These are phyloP conservation scores for Cynopterus brachyotis DNA, from an alignment of 2,113 vertebrate genomes.

Conservation along the genomic window DNA sequence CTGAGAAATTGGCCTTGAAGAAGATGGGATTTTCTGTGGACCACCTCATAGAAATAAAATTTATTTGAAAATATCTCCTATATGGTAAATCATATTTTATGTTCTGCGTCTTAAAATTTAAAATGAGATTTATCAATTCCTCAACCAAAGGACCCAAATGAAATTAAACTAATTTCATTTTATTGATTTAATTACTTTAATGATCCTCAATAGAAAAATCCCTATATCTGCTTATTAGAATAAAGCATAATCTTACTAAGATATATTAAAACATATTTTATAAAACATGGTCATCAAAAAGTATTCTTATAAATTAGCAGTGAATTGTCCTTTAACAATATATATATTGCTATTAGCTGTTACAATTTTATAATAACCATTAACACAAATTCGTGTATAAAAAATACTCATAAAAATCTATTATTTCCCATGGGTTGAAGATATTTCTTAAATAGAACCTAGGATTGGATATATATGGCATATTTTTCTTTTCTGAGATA, in stretches of 20 bases:
- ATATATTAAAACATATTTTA: not conserved
- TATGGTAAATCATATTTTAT: not conserved
- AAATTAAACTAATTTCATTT: conserved; percentile 6
- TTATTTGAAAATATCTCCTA: not conserved
- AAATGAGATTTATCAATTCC: not conserved
- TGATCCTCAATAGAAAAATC: conserved; percentile 15
- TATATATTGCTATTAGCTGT: not conserved
- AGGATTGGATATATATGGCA: not conserved
- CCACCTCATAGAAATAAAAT: not conserved
- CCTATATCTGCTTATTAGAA: not conserved
- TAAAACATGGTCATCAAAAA: conserved; percentile 27
- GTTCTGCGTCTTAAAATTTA: not conserved
- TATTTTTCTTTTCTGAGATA: not conserved
- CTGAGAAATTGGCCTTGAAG: not conserved
- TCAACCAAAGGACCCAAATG: not conserved
- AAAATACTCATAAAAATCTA: conserved; percentile 25
- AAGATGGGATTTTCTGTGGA: not conserved
- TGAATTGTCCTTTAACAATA: not conserved
- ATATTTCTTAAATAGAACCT: not conserved
- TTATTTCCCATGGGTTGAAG: not conserved
- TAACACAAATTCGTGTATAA: conserved; percentile 32
- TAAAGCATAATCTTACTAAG: not conserved
- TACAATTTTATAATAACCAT: conserved; percentile 29
- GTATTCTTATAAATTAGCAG: conserved; percentile 24
- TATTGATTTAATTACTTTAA: conserved; percentile 24